Percentiles rank a stretch among this genome's conserved stretches.
Evolutionary conservation across 1,140 invertebrate species (phyloP).

Genomic region (Micrasema longulum): DNA sequence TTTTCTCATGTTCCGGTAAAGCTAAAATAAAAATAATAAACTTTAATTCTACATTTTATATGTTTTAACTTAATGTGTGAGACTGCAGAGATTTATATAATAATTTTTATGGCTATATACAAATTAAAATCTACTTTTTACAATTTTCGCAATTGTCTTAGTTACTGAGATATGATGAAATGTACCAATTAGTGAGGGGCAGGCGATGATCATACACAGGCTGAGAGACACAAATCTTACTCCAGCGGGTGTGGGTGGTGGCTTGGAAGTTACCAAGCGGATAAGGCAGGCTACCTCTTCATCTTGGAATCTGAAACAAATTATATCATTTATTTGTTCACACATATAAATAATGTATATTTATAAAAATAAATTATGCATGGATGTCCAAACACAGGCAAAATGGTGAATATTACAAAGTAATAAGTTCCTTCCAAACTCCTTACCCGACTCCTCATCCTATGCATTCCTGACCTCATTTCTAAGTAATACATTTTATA

Average conservation of each 20-base stretch:
- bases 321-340: too few species aligned
- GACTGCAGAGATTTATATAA: not conserved
- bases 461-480: too few species aligned
- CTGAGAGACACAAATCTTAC: conserved; percentile 93
- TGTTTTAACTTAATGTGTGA: not conserved
- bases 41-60: too few species aligned
- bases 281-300: conserved; percentile 90
- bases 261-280: conserved; percentile 88
- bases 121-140: not conserved
- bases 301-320: conserved; percentile 84
- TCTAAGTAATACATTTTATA: too few species aligned
- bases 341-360: too few species aligned
- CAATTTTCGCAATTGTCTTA: too few species aligned
- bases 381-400: too few species aligned
- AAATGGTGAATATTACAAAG: too few species aligned
- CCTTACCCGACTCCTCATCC: too few species aligned
- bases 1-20: conserved; percentile 83
- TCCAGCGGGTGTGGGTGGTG: conserved; percentile 89
- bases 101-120: not conserved
- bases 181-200: conserved; percentile 84
- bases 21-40: conserved; percentile 59
- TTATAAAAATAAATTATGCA: too few species aligned
- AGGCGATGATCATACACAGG: conserved; percentile 94
- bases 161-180: too few species aligned
- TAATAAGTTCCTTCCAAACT: too few species aligned